Base-by-base conservation (phyloP, 2,113 vertebrate species). In the Trochalopteron elliotii region DNA sequence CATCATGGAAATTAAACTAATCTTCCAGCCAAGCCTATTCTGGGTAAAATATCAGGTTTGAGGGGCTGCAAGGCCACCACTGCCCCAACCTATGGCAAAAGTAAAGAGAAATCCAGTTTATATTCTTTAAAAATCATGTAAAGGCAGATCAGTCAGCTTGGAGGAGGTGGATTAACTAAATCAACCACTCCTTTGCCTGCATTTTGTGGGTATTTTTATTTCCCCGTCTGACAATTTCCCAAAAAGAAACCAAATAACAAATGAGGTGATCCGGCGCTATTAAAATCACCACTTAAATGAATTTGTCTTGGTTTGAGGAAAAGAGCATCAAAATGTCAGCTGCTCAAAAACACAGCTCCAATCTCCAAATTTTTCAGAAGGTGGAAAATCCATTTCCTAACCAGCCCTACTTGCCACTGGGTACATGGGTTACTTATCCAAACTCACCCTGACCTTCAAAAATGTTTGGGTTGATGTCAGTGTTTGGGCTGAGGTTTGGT, bases 401-500 rank as follows among this genome's bases (percentile, higher is more conserved):
- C 93, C 96, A 97, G 76, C 83, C 45, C 94, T 97, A 96, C 96
- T 97, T 95, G 96, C 2, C 40, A 33, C 90, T 92, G 95, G 94
- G 86, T 68, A 94, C 90, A 84, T 45, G 90, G 96, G 92, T 95
- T 94, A 72, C 90, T 97, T 96, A 96, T 97, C 92, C 96, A 97
- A 97, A 96, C 96, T 93, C 94, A 76, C 69, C 55, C 52, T 93
- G 92, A 97, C 96, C 96, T 97, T 97, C 95, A 95, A 24, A 93
- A 94, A 96, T 96, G 96, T 90, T 96, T 95, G 90, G 80, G 92
- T 92, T 97, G 96, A 96, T 96, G 96, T 96, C 96, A 96, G 93
- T 96, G 95, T 96, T 96, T 92, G 95, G 86, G 92, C 93, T 97
- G 96, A 97, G 96, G 96, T 96, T 97, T 96, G 94, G 94, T 90